Percentiles rank a stretch among this genome's conserved stretches.
Evolutionary conservation across 2,888 invertebrate species (phyloP).

Genomic region (Syrphus vitripennis): DNA sequence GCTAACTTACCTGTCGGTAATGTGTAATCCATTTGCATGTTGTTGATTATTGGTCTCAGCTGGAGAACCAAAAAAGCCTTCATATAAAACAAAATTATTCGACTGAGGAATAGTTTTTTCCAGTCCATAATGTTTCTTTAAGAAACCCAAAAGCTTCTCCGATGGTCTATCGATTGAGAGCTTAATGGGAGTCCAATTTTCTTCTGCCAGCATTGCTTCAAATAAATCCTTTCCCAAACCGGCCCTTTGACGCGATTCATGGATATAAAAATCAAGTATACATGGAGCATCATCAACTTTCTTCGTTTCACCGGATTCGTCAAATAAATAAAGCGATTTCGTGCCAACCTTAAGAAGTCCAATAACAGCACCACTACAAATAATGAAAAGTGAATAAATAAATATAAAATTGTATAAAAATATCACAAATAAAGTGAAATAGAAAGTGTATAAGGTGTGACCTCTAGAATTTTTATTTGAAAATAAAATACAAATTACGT

Average conservation of each 20-base stretch:
- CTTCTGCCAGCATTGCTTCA: conserved; percentile 91
- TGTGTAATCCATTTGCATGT: conserved; percentile 75
- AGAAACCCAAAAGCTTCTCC: conserved; percentile 91
- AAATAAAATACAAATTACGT: neutral
- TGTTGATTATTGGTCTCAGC: conserved; percentile 73
- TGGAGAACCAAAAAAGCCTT: conserved; percentile 86
- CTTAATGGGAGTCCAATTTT: conserved; percentile 86
- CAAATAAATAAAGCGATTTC: conserved; percentile 94
- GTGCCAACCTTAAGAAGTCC: conserved; percentile 95
- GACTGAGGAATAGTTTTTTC: conserved; percentile 88
- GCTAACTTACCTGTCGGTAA: conserved; percentile 79
- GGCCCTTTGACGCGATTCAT: conserved; percentile 90
- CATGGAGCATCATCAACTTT: conserved; percentile 92
- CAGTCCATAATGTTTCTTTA: conserved; percentile 90
- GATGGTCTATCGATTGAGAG: conserved; percentile 97
- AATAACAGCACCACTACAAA: conserved; percentile 87
- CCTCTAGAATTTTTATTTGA: neutral
- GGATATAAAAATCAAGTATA: conserved; percentile 96
- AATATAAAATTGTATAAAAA: neutral
- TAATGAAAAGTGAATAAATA: conserved; percentile 44
- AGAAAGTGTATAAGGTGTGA: neutral
- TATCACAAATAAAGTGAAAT: neutral
- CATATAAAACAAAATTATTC: conserved; percentile 93
- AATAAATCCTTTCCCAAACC: conserved; percentile 93
- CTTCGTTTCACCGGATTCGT: conserved; percentile 86